Evolutionary conservation across 2,888 invertebrate genomes (phyloP).

Genomic region (Argynnis bischoffii): DNA sequence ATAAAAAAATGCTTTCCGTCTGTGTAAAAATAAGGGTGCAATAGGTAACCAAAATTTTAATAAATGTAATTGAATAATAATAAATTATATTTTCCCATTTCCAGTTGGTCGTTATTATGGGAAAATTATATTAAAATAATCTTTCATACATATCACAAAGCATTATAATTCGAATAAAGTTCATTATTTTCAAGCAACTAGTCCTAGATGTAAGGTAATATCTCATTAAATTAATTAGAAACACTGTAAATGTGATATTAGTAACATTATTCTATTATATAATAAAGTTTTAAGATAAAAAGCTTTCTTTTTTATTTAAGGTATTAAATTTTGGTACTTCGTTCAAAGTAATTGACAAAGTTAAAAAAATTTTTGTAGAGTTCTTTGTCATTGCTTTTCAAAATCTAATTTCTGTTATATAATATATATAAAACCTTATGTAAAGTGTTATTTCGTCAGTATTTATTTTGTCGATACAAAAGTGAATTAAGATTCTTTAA

Average conservation of each 20-base stretch:
- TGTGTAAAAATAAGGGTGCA: conserved; percentile 12
- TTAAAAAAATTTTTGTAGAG: background rate
- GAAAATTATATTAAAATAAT: conserved; percentile 36
- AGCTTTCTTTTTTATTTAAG: conserved; percentile 10
- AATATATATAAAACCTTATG: no score
- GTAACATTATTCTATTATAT: conserved; percentile 63
- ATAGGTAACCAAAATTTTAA: conserved; percentile 4
- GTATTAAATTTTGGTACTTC: background rate
- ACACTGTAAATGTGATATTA: conserved; percentile 80
- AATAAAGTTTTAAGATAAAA: conserved; percentile 45
- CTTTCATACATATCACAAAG: conserved; percentile 71
- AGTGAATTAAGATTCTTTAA: no score
- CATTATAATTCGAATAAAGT: conserved; percentile 69
- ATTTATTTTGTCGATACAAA: no score
- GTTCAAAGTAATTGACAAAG: background rate
- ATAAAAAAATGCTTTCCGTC: conserved; percentile 8
- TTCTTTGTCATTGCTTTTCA: no score
- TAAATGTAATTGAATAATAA: background rate
- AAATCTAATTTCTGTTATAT: no score
- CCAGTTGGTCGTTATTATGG: background rate
- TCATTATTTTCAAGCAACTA: conserved; percentile 71
- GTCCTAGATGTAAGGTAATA: conserved; percentile 70
- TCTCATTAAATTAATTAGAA: conserved; percentile 51
- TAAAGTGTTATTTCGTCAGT: no score
- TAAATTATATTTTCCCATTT: background rate